Conservation (phyloP, 1,140 invertebrate species). For the Trissolcus basalis region DNA sequence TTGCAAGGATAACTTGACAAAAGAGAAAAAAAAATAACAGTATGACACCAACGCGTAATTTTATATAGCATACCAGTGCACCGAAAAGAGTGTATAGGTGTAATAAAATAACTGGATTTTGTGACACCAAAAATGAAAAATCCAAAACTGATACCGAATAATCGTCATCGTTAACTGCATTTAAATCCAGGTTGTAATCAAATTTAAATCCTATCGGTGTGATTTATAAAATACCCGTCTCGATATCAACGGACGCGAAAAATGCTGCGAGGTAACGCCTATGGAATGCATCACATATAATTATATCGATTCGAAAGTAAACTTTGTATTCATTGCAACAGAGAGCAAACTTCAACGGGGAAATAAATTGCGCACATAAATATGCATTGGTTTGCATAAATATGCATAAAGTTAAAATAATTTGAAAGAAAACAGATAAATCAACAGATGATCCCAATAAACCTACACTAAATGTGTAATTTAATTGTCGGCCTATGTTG, state of each 20-base stretch:
- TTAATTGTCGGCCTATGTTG: background rate
- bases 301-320: conserved; percentile 28
- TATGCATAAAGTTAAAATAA: conserved; percentile 10
- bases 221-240: conserved; percentile 6
- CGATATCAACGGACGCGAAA: conserved; percentile 3
- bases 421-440: conserved; percentile 3
- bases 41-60: too few species aligned
- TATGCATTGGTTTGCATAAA: conserved; percentile 25
- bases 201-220: too few species aligned
- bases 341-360: background rate
- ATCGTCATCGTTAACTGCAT: too few species aligned
- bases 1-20: too few species aligned
- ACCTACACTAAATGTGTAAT: background rate
- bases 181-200: too few species aligned
- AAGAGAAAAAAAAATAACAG: too few species aligned
- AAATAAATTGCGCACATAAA: conserved; percentile 12
- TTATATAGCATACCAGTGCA: too few species aligned
- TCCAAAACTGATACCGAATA: too few species aligned
- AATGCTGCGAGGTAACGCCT: background rate
- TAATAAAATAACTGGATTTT: too few species aligned
- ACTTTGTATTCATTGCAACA: conserved; percentile 17
- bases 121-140: too few species aligned
- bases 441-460: conserved; percentile 3
- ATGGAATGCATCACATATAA: conserved; percentile 13
- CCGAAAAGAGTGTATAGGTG: too few species aligned